phyloP scores from a whole-genome alignment of 2,797 vertebrate genomes.

The Percopsis omiscomaycus region DNA sequence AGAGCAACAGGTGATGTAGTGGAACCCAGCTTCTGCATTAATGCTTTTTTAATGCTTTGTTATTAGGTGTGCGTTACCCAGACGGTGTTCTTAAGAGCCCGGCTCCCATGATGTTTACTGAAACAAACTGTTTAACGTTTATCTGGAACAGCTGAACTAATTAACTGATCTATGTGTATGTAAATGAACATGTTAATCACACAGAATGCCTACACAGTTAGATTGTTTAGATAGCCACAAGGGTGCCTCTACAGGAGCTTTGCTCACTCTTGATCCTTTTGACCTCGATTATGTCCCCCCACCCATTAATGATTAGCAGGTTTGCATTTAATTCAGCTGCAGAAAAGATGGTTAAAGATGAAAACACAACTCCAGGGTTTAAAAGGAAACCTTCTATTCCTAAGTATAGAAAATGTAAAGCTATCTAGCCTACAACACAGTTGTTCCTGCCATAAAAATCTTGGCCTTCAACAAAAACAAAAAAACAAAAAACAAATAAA shows the following conservation, averaged over 20 bases:
- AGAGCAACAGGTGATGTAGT: conserved; percentile 57
- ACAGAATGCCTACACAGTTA: conserved; percentile 10
- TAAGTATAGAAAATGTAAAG: no score
- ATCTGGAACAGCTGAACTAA: conserved; percentile 16
- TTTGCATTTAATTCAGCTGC: conserved; percentile 36
- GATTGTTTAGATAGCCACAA: conserved; percentile 18
- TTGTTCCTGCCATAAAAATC: background rate
- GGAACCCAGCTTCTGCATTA: conserved; percentile 40
- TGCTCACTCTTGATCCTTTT: conserved; percentile 42
- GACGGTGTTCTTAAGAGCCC: background rate
- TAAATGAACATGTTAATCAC: conserved; percentile 26
- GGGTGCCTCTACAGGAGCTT: conserved; percentile 30
- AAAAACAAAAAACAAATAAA: background rate
- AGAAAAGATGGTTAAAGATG: conserved; percentile 3
- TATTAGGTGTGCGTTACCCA: conserved; percentile 18
- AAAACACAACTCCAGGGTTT: conserved; percentile 2
- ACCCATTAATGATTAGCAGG: conserved; percentile 68
- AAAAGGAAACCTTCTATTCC: no score
- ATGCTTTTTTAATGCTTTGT: conserved; percentile 39
- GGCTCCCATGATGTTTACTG: background rate
- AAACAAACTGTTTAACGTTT: background rate
- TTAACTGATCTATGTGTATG: background rate
- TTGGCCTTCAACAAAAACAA: conserved; percentile 12
- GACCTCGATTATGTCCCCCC: conserved; percentile 66
- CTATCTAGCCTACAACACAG: no score